Evolutionary conservation across 1,140 invertebrate genomes (phyloP).

Genomic region (Spodoptera frugiperda): DNA sequence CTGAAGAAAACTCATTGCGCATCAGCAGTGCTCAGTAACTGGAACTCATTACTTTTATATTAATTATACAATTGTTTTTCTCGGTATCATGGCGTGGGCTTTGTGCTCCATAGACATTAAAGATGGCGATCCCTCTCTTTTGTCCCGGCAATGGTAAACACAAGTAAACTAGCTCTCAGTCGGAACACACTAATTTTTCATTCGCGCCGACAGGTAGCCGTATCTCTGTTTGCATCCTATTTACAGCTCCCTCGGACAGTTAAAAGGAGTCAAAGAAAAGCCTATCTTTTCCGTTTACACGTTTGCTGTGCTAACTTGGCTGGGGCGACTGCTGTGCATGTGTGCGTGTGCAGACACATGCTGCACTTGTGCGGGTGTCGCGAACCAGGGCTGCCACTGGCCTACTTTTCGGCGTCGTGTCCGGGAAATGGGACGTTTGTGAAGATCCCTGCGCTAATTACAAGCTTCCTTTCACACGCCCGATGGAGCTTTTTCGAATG

Average conservation of each 20-base stretch:
- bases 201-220: constrained; percentile 67
- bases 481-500: constrained; percentile 44
- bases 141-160: constrained; percentile 37
- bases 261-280: constrained; percentile 81
- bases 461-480: constrained; percentile 46
- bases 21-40: too few species aligned
- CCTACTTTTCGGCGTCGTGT: constrained; percentile 40
- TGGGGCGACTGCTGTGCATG: constrained; percentile 23
- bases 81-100: not conserved
- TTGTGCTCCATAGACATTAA: constrained; percentile 20
- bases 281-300: constrained; percentile 80
- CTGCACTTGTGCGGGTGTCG: not conserved
- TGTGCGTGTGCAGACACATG: constrained; percentile 41
- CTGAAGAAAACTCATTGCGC: too few species aligned
- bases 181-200: constrained; percentile 73
- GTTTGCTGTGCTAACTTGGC: constrained; percentile 73
- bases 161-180: constrained; percentile 1
- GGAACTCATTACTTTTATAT: not conserved
- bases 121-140: constrained; percentile 32
- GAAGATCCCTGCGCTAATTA: constrained; percentile 47
- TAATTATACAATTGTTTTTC: constrained; percentile 5
- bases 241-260: constrained; percentile 76
- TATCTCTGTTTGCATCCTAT: constrained; percentile 84
- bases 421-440: constrained; percentile 45
- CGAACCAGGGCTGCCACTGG: constrained; percentile 41